A percentile compares a stretch with the other conserved stretches of the same genome.
Conservation (phyloP, 2,888 invertebrate genomes). For the Meiosimyza platycephala region DNA sequence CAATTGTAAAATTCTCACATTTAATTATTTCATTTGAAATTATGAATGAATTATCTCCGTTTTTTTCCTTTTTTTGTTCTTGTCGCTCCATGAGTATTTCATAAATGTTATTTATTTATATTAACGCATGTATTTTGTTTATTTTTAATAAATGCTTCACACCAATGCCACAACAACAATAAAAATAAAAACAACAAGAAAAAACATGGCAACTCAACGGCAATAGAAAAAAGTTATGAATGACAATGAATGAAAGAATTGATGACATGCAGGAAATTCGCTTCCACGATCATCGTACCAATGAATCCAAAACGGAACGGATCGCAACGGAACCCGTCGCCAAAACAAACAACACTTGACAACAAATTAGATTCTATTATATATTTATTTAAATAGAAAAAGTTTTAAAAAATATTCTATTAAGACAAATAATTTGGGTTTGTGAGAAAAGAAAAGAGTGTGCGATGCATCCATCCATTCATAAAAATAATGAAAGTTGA, state of each 20-base stretch:
- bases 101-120: constrained; percentile 28
- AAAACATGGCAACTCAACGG: constrained; percentile 9
- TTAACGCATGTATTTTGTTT: constrained; percentile 32
- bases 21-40: not conserved
- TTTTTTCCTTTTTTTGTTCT: not conserved
- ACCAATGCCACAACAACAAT: not conserved
- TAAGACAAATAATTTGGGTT: not conserved
- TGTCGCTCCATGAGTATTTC: no score
- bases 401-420: constrained; percentile 15
- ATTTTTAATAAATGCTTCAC: constrained; percentile 33
- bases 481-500: constrained; percentile 7
- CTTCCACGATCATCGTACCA: constrained; percentile 8
- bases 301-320: not conserved
- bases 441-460: not conserved
- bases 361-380: constrained; percentile 25
- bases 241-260: constrained; percentile 15
- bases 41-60: not conserved
- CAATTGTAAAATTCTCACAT: no score
- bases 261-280: constrained; percentile 26
- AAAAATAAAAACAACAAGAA: constrained; percentile 6
- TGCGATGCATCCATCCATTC: constrained; percentile 1
- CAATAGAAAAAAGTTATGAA: constrained; percentile 20
- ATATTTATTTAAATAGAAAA: constrained; percentile 23
- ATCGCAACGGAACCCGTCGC: not conserved
- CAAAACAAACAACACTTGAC: constrained; percentile 28